Conservation (phyloP, 2,888 invertebrate species). For the Muschampia plurimacula region DNA sequence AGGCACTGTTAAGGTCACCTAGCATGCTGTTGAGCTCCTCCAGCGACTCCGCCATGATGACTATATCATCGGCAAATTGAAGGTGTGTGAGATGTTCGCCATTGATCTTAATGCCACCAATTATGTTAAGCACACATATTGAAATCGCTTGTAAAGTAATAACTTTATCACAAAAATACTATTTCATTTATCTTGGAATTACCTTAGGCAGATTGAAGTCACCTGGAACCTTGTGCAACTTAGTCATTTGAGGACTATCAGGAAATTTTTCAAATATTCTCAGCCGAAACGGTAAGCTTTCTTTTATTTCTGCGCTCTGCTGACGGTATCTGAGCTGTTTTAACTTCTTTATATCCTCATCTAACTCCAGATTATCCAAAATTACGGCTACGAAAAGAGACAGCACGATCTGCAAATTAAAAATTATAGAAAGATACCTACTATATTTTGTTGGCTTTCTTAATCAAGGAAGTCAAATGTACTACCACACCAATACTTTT, state of each 20-base stretch:
- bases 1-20: no score
- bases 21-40: no score
- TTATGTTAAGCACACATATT: no score
- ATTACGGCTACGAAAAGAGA: slow-evolving; percentile 99
- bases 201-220: slow-evolving; percentile 96
- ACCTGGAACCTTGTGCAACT: slow-evolving; percentile 96
- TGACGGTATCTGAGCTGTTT: slow-evolving; percentile 99
- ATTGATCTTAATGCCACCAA: no score
- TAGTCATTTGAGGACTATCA: slow-evolving; percentile 99
- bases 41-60: no score
- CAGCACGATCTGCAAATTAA: slow-evolving; percentile 93
- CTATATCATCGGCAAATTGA: no score
- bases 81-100: no score
- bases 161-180: no score
- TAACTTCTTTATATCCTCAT: slow-evolving; percentile 99
- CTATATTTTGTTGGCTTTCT: no score
- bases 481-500: no score
- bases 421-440: neutral
- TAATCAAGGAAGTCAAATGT: no score
- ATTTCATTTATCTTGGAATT: slow-evolving; percentile 10
- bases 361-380: slow-evolving; percentile 99
- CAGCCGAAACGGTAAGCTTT: slow-evolving; percentile 97
- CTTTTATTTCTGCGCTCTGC: slow-evolving; percentile 99
- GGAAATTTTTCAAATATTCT: slow-evolving; percentile 99
- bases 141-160: no score